Conservation (phyloP, 2,888 invertebrate species). For the Tetanocera ferruginea region DNA sequence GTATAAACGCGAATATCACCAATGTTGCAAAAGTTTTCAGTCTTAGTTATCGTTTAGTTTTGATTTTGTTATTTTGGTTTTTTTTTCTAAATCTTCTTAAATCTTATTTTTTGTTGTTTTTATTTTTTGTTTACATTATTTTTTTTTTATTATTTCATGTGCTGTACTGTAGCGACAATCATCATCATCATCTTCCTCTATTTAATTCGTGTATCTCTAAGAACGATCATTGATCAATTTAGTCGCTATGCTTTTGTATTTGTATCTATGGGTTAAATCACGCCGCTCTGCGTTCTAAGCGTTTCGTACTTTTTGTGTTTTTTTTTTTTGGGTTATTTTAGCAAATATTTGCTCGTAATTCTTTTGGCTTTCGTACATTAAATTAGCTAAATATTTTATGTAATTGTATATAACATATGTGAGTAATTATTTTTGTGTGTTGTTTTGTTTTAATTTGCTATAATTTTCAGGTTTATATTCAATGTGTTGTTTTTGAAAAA, state of each 20-base stretch:
- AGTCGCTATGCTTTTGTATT: background rate
- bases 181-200: background rate
- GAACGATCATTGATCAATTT: background rate
- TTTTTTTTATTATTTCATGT: background rate
- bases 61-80: background rate
- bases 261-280: background rate
- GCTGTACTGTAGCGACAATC: background rate
- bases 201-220: background rate
- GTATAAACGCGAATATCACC: conserved; percentile 19
- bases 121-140: background rate
- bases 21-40: conserved; percentile 25
- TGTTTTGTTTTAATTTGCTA: too few relatives aligned
- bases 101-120: background rate
- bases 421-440: too few relatives aligned
- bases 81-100: background rate
- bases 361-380: background rate
- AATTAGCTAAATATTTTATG: too few relatives aligned
- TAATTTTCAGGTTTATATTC: too few relatives aligned
- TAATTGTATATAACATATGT: too few relatives aligned
- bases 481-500: too few relatives aligned
- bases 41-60: background rate
- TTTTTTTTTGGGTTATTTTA: background rate
- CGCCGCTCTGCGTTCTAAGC: background rate
- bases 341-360: background rate
- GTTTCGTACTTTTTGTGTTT: background rate